A percentile compares a stretch with the other conserved stretches of the same genome.
Evolutionary conservation across 2,888 invertebrate genomes (phyloP).

Genomic region (Noctua comes): DNA sequence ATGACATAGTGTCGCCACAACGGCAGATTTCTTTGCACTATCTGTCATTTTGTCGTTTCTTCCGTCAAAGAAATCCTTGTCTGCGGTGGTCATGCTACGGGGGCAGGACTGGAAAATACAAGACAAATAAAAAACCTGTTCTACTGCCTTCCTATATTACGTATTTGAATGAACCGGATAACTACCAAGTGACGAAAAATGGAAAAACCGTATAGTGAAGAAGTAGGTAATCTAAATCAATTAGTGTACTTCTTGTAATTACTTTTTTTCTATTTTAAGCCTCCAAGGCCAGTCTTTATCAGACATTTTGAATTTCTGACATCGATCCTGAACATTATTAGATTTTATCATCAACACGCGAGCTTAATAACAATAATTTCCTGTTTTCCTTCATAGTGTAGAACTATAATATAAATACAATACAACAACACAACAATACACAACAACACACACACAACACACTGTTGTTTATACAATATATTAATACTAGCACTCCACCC

Average conservation of each 20-base stretch:
- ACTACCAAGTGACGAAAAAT: slow-evolving; percentile 3
- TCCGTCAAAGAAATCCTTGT: too few species aligned
- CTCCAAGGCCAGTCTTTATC: slow-evolving; percentile 24
- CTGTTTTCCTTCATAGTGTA: slow-evolving; percentile 26
- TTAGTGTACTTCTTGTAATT: slow-evolving; percentile 2
- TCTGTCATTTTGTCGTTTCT: too few species aligned
- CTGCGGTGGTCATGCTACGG: too few species aligned
- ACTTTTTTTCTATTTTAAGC: slow-evolving; percentile 15
- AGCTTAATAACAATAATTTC: slow-evolving; percentile 16
- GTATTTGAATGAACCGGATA: background rate
- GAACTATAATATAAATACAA: too few species aligned
- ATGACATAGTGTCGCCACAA: too few species aligned
- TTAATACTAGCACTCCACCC: background rate
- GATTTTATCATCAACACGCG: slow-evolving; percentile 29
- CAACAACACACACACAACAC: too few species aligned
- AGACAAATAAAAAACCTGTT: too few species aligned
- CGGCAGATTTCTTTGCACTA: too few species aligned
- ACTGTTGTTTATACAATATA: too few species aligned
- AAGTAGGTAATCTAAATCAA: background rate
- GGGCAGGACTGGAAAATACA: too few species aligned
- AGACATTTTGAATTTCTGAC: background rate
- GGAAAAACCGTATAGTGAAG: slow-evolving; percentile 10
- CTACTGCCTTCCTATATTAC: too few species aligned
- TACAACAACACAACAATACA: too few species aligned
- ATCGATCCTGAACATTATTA: background rate